Evolutionary conservation across 2,797 vertebrate species (phyloP).

Genomic region (Pseudomugil gertrudae): DNA sequence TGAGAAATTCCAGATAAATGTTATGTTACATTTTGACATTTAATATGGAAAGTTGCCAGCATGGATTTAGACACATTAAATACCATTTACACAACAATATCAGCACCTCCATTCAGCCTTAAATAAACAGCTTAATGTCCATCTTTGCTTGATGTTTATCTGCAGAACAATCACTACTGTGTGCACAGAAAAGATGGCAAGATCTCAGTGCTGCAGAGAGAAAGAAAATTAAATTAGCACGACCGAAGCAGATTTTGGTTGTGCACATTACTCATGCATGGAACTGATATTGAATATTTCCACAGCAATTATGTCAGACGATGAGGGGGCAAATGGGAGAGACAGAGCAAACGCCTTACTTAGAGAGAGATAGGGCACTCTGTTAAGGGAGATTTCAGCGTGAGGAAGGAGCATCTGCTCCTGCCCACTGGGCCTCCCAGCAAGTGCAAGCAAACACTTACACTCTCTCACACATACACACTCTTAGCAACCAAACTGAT

Average conservation of each 20-base stretch:
- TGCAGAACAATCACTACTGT: not conserved
- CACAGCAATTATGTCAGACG: conserved; percentile 9
- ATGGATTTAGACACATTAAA: not conserved
- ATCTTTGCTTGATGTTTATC: conserved; percentile 5
- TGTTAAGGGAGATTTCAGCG: conserved; percentile 60
- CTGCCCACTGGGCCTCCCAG: conserved; percentile 66
- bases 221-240: not conserved
- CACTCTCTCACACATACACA: conserved; percentile 31
- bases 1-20: conserved; percentile 20
- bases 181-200: conserved; percentile 4
- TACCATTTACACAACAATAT: not conserved
- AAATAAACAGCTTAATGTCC: not conserved
- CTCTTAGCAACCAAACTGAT: conserved; percentile 49
- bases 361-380: conserved; percentile 53
- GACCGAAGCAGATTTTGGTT: not conserved
- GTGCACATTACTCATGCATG: conserved; percentile 1
- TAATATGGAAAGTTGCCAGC: not conserved
- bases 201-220: not conserved
- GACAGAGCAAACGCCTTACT: conserved; percentile 38
- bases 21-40: not conserved
- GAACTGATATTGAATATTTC: not conserved
- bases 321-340: conserved; percentile 20
- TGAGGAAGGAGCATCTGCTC: conserved; percentile 75
- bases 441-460: conserved; percentile 61
- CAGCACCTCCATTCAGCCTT: not conserved